Conservation (phyloP, 2,113 vertebrate genomes). For the Sebastes schlegelii region DNA sequence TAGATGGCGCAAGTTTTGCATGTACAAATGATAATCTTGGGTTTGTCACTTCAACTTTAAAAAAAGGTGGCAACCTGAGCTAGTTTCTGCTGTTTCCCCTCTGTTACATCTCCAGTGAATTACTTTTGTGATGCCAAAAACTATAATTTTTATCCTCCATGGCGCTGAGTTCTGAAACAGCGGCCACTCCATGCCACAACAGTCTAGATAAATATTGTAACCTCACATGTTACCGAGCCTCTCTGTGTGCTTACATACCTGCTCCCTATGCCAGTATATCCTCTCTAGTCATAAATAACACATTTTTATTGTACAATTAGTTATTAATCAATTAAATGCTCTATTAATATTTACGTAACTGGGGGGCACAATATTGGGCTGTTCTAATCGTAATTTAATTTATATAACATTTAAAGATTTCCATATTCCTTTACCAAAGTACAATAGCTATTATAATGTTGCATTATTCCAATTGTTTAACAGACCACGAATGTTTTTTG, state of each 20-base stretch:
- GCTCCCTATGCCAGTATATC: conserved; percentile 17
- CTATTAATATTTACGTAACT: no score
- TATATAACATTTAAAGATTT: neutral
- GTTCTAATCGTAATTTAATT: neutral
- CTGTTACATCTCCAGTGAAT: neutral
- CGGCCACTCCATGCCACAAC: neutral
- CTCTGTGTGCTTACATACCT: neutral
- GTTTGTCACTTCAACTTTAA: no score
- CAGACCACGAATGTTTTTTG: no score
- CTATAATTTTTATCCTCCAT: neutral
- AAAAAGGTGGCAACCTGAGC: neutral
- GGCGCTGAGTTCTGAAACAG: neutral
- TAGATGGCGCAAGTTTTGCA: conserved; percentile 26
- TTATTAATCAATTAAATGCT: no score
- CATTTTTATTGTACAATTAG: no score
- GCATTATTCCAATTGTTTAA: no score
- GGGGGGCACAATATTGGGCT: neutral
- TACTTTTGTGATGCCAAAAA: neutral
- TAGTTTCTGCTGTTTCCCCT: neutral
- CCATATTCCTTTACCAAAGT: no score
- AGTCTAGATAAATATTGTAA: conserved; percentile 30
- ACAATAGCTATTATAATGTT: neutral
- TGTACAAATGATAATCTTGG: no score
- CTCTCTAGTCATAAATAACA: conserved; percentile 16
- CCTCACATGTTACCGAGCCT: conserved; percentile 1